Base-by-base conservation (phyloP, 2,888 invertebrate genomes). In the Leptopilina drosophilae region DNA sequence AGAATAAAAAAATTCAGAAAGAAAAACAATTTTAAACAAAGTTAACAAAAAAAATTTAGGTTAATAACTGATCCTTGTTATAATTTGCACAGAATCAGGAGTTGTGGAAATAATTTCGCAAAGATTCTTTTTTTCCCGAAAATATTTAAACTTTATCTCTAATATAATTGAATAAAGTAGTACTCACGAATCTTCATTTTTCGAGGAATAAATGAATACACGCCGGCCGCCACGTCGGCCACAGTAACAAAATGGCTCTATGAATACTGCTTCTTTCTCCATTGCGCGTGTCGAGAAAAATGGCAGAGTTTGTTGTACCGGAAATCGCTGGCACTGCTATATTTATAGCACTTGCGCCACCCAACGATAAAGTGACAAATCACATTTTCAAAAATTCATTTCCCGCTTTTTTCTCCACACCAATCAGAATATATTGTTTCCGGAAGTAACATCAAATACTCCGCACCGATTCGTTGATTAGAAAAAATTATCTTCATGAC, bases 211-310 rank as follows among this genome's bases (percentile, higher is more conserved):
- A 83, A 75, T 81, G 73, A 77, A 82, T 65, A 76, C 80, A 84
- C 84, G 85, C 89, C 91, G 88, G 89, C 85, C 86, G 89, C 89
- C 90, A 90, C 90, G 89, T 90, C 88, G 90, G 84, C 87, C 82
- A 76, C 67, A 76, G 82, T 81, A 87, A 87, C 89, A 91, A 91
- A 86, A 91, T 91, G 91, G 91, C 91, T 87, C 87, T 56, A 73
- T 8, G 33, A 56, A 53, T 62, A 62, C 62, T 14, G 14, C 73
- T 73, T 56, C 73, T 85, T 83, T 82, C 79, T 81, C 85, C 90
- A 90, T 90, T 89, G 89, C 90, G 89, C 88, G 89, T 89, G 89
- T 88, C 87, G 84, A 76, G 85, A 86, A 90, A 90, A 89, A 88
- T 90, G 88, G 88, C 86, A 87, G 87, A 82, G 79, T 53, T 49